Evolutionary conservation across 2,797 vertebrate species (phyloP).

Genomic region (Argyrosomus regius): DNA sequence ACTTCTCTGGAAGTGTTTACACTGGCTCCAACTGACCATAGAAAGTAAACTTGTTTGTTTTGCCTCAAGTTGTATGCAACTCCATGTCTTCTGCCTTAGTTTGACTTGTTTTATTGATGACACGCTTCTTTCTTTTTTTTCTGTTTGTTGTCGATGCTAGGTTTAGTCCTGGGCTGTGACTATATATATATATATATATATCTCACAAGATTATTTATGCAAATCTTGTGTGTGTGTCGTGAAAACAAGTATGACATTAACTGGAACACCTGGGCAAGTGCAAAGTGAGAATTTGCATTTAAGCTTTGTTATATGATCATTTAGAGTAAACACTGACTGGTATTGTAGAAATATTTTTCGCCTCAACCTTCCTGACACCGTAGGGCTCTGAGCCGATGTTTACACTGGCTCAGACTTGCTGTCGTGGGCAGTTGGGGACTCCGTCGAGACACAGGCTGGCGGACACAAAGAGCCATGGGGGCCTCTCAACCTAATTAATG

Average conservation of each 20-base stretch:
- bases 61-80: no score
- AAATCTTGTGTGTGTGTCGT: no score
- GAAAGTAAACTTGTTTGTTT: no score
- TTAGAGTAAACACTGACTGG: constrained; percentile 18
- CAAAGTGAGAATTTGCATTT: constrained; percentile 36
- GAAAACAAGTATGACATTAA: no score
- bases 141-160: no score
- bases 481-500: constrained; percentile 72
- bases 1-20: constrained; percentile 1
- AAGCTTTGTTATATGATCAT: not conserved
- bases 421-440: constrained; percentile 28
- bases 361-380: not conserved
- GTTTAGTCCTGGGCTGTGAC: no score
- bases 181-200: no score
- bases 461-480: constrained; percentile 63
- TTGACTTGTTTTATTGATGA: no score
- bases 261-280: not conserved
- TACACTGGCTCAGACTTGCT: constrained; percentile 8
- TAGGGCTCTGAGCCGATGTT: constrained; percentile 11
- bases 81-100: no score
- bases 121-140: no score
- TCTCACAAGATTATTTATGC: no score
- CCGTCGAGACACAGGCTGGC: constrained; percentile 13
- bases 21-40: not conserved
- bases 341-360: constrained; percentile 24